Evolutionary conservation across 2,113 vertebrate genomes (phyloP).

Genomic region (Xerus inauris): DNA sequence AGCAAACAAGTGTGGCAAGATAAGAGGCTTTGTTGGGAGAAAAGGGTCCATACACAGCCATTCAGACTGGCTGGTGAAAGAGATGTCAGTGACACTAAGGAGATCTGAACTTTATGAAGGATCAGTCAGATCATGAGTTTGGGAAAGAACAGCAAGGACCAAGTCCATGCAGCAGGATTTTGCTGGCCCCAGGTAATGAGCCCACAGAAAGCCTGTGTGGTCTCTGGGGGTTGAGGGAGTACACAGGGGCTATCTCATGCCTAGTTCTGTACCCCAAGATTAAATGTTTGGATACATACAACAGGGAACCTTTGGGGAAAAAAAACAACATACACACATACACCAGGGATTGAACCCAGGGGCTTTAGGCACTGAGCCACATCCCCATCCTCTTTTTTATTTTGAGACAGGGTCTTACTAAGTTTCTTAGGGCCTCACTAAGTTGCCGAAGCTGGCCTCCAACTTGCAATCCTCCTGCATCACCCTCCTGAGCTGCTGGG

Average conservation of each 20-base stretch:
- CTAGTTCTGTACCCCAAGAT: neutral
- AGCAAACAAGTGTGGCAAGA: neutral
- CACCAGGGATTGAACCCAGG: too few relatives aligned
- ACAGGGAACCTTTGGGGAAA: too few relatives aligned
- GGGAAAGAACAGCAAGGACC: neutral
- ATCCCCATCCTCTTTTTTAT: too few relatives aligned
- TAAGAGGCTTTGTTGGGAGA: neutral
- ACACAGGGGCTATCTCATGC: accelerated
- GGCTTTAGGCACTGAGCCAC: too few relatives aligned
- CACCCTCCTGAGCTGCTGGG: too few relatives aligned
- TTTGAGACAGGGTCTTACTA: too few relatives aligned
- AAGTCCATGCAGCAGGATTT: neutral
- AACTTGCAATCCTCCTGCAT: too few relatives aligned
- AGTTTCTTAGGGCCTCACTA: too few relatives aligned
- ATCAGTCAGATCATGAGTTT: neutral
- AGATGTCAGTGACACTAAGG: accelerated
- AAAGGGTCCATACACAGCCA: neutral
- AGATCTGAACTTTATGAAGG: neutral
- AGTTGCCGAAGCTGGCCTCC: too few relatives aligned
- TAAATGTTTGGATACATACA: neutral
- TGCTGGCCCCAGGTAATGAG: neutral
- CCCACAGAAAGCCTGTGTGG: neutral
- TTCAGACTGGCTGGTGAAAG: too few relatives aligned
- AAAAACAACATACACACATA: too few relatives aligned
- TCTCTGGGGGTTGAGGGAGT: neutral